A percentile compares a stretch with the other conserved stretches of the same genome.
Conservation (phyloP, 2,888 invertebrate species). For the Cephonodes hylas region DNA sequence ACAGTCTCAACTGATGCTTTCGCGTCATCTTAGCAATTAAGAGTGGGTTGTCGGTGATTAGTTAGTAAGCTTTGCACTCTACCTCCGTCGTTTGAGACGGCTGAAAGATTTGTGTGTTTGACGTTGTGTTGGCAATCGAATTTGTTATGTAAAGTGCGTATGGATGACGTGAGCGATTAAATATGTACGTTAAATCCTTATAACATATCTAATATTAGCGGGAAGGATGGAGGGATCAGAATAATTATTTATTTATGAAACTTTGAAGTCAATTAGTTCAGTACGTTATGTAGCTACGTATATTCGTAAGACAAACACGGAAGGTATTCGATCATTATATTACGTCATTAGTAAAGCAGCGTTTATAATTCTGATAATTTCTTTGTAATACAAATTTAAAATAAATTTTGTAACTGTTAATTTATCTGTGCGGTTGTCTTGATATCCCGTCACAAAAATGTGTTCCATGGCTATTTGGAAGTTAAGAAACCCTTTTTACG, state of each 20-base stretch:
- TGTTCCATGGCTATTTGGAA: no score
- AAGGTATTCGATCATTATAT: neutral
- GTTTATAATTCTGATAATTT: no score
- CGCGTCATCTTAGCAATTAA: neutral
- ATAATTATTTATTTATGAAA: slow-evolving; percentile 9
- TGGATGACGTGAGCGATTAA: neutral
- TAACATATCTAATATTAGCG: neutral
- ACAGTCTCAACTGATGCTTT: neutral
- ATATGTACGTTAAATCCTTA: slow-evolving; percentile 6
- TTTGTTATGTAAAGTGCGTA: slow-evolving; percentile 7
- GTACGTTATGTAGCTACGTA: neutral
- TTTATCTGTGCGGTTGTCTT: no score
- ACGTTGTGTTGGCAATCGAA: neutral
- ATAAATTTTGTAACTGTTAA: no score
- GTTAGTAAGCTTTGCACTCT: neutral
- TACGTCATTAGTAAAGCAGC: neutral
- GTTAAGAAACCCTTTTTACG: no score
- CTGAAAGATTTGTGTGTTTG: neutral
- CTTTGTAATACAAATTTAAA: no score
- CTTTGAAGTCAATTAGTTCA: slow-evolving; percentile 1
- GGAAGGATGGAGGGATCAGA: slow-evolving; percentile 1
- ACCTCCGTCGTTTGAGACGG: neutral
- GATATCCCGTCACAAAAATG: no score
- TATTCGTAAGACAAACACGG: neutral
- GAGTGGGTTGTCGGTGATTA: neutral